Base-by-base conservation (phyloP, 2,888 invertebrate species). In the Koerneria pararmatus region DNA sequence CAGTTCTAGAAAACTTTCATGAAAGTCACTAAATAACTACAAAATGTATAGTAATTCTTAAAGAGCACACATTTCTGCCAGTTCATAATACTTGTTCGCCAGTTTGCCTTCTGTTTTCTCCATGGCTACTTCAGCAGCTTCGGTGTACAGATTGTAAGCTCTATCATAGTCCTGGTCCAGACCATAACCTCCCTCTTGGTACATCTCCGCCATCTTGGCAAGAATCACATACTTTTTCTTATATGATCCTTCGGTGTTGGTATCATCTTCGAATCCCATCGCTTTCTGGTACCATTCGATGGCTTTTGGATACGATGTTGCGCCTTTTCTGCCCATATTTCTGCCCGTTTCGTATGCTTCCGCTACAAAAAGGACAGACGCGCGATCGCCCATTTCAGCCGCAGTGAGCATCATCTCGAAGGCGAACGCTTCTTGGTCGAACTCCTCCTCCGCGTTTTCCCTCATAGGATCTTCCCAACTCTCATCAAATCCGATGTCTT, bases 41-140 rank as follows among this genome's bases (percentile, higher is more conserved):
- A 81, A 83, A 34, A 32, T 60, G 60, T 54, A 69, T 65, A 41
- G 11, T n/a, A n/a, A n/a, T 70, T 72, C 71, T 19, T 31, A 62
- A 66, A 49, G 35, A 51, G 74, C 74, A 67, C 74, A 75, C 71
- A 74, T 71, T 67, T 78, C 77, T 2, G 77, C 76, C 60, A 75
- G 68, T 46, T 78, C 76, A 54, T 77, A 76, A 57, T 74, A 76
- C 82, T 84, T 87, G 65, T 70, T 86, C 48, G 88, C 87, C 66
- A 87, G 79, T 67, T 86, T 84, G 31, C 88, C 87, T 71, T 87
- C 87, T 86, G 86, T 86, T n/a, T 85, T 84, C 63, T 83, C 85
- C 82, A 85, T 86, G 1, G 88, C 87, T 22, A 80, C 80, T 66
- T 88, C 87, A n/a, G 87, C 88, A 31, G 87, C 88, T 69, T 84